A percentile compares a stretch with the other conserved stretches of the same genome.
Evolutionary conservation across 64 coral and sea anemone genomes (phyloP).

Genomic region (Actinia tenebrosa): DNA sequence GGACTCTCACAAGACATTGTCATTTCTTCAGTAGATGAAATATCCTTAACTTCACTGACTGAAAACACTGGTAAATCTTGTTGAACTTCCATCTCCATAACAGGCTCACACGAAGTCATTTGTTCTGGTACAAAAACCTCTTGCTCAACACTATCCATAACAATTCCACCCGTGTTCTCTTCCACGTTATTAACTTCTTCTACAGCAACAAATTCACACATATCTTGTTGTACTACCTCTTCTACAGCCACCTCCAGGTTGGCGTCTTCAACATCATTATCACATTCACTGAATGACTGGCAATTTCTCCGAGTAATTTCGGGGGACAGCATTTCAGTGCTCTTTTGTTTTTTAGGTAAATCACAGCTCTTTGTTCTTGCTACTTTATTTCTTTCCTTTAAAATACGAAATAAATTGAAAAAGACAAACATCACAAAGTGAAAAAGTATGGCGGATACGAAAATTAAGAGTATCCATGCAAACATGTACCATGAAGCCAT

Average conservation of each 20-base stretch:
- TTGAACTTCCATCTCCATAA: not conserved
- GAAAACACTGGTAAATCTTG: constrained; percentile 12
- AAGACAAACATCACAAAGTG: no score
- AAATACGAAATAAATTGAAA: not conserved
- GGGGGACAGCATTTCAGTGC: not conserved
- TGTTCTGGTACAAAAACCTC: not conserved
- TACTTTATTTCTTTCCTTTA: not conserved
- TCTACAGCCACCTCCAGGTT: not conserved
- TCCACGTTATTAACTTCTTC: constrained; percentile 6
- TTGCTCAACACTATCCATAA: not conserved
- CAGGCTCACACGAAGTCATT: not conserved
- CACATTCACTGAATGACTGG: not conserved
- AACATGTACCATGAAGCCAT: no score
- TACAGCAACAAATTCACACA: constrained; percentile 13
- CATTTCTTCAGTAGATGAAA: constrained; percentile 1
- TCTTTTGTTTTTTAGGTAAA: not conserved
- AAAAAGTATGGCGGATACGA: no score
- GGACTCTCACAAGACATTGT: constrained; percentile 13
- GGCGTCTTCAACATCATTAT: not conserved
- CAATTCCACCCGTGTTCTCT: not conserved
- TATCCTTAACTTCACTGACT: constrained; percentile 3
- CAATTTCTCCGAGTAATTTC: not conserved
- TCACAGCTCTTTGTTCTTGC: constrained; percentile 10
- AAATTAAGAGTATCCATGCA: no score
- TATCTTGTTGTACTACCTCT: not conserved